Conservation (phyloP, 2,888 invertebrate species). For the Anarsia innoxiella region DNA sequence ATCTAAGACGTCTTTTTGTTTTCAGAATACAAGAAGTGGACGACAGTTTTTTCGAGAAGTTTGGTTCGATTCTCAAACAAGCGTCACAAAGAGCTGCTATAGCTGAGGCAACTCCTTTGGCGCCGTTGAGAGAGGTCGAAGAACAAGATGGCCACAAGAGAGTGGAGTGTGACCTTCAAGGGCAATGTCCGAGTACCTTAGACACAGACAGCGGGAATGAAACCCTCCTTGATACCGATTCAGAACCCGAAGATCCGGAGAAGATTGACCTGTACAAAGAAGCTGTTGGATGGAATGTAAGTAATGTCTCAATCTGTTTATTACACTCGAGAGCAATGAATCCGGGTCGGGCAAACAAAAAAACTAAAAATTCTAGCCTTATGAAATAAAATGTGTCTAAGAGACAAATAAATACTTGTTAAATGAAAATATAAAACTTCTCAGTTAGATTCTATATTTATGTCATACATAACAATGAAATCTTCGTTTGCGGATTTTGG, state of each 20-base stretch:
- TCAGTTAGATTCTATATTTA: no score
- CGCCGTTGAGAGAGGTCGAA: constrained; percentile 63
- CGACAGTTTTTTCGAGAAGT: constrained; percentile 89
- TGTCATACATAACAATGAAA: no score
- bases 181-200: constrained; percentile 47
- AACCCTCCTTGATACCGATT: constrained; percentile 77
- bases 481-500: no score
- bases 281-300: constrained; percentile 85
- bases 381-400: no score
- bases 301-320: no score
- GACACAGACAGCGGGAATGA: constrained; percentile 73
- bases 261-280: constrained; percentile 77
- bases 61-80: constrained; percentile 83
- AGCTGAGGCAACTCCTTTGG: constrained; percentile 72
- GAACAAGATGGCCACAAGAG: constrained; percentile 61
- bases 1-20: constrained; percentile 22
- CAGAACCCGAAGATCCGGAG: constrained; percentile 79
- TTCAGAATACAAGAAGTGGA: constrained; percentile 87
- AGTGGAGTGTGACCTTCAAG: constrained; percentile 44
- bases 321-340: no score
- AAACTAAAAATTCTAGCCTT: no score
- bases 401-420: no score
- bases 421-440: no score
- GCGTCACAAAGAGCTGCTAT: constrained; percentile 74
- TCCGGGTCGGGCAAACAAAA: no score